A percentile compares a stretch with the other conserved stretches of the same genome.
Conservation (phyloP, 2,888 invertebrate species). For the Chorisops tibialis region DNA sequence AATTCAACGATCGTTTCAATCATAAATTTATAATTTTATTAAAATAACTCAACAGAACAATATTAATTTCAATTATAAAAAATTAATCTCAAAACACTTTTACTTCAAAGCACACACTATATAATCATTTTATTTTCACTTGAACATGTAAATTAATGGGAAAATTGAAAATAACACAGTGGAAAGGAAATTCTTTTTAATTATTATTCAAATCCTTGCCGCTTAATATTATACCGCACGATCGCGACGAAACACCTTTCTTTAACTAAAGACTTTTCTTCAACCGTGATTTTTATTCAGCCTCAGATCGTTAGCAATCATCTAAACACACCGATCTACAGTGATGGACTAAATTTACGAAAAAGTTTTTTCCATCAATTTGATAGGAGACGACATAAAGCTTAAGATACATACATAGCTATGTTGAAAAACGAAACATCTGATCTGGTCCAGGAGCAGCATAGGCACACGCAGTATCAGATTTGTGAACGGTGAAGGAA, state of each 20-base stretch:
- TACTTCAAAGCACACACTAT: constrained; percentile 4
- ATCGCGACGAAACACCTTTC: constrained; percentile 13
- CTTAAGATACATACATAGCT: no score
- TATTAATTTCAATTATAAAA: background rate
- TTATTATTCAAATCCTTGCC: constrained; percentile 3
- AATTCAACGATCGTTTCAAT: background rate
- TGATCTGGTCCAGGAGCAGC: constrained; percentile 15
- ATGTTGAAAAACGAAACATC: background rate
- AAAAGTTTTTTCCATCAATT: background rate
- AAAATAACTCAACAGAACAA: background rate
- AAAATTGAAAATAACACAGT: no score
- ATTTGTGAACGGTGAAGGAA: no score
- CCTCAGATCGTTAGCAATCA: constrained; percentile 13
- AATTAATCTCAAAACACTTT: constrained; percentile 10
- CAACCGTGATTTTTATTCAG: no score
- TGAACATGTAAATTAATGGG: no score
- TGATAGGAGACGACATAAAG: no score
- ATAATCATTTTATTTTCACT: constrained; percentile 15
- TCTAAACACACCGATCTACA: constrained; percentile 21
- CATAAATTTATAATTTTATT: background rate
- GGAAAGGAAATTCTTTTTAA: no score
- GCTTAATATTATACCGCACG: background rate
- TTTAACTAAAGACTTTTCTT: no score
- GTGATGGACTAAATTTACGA: constrained; percentile 26
- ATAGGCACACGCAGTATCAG: no score